Percentiles rank a stretch among this genome's conserved stretches.
Conservation (phyloP, 1,140 invertebrate genomes). For the Myzus persicae region DNA sequence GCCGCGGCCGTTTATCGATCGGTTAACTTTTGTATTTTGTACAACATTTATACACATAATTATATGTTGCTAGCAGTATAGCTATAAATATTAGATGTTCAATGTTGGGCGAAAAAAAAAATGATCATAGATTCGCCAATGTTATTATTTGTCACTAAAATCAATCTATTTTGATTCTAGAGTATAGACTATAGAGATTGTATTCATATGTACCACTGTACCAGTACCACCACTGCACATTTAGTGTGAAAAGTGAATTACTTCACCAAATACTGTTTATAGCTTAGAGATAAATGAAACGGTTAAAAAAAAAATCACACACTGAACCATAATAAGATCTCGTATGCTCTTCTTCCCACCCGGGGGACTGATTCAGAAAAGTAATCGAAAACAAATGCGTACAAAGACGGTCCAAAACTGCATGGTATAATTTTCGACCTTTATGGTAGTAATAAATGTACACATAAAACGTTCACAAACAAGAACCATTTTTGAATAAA, state of each 20-base stretch:
- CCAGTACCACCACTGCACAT: not conserved
- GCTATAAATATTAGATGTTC: not conserved
- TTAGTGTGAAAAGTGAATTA: not conserved
- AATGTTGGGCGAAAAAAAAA: not conserved
- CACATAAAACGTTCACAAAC: not conserved
- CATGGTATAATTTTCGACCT: not conserved
- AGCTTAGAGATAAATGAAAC: not conserved
- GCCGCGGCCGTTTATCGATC: no score
- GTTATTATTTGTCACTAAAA: not conserved
- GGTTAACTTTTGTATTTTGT: no score
- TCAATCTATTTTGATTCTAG: no score
- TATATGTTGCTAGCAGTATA: not conserved
- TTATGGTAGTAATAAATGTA: not conserved
- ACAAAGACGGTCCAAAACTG: not conserved
- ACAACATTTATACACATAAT: no score
- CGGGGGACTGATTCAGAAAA: not conserved
- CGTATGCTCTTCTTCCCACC: not conserved
- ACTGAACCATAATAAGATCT: not conserved
- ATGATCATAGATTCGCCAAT: not conserved
- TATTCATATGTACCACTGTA: not conserved
- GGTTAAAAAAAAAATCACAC: not conserved
- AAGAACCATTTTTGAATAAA: not conserved
- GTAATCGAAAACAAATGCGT: not conserved
- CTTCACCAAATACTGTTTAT: not conserved
- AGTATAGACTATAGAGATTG: not conserved